These are phyloP conservation scores for Cydia splendana DNA, from an alignment of 1,140 invertebrate genomes.

Conservation along the genomic window DNA sequence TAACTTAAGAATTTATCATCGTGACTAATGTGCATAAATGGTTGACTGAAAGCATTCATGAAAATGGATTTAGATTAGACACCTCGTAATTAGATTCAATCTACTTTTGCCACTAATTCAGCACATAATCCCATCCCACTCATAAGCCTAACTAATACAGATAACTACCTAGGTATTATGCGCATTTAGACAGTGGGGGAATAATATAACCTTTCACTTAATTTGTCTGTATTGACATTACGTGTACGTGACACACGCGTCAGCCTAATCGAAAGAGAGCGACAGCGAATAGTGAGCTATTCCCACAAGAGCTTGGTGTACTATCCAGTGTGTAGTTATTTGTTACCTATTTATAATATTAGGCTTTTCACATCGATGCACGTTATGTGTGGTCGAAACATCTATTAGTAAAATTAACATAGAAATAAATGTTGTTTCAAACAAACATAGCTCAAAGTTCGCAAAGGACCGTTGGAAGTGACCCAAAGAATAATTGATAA, in stretches of 20 bases:
- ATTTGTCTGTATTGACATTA: not conserved
- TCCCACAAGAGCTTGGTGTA: not conserved
- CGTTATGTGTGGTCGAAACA: not conserved
- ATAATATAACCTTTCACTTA: not conserved
- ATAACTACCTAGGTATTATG: not conserved
- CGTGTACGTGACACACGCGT: not conserved
- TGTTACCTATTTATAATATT: not conserved
- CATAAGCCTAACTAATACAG: too few relatives aligned
- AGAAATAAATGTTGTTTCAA: not conserved
- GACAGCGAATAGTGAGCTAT: too few relatives aligned
- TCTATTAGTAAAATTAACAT: not conserved
- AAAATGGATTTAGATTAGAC: too few relatives aligned
- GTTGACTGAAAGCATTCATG: too few relatives aligned
- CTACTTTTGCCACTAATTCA: too few relatives aligned
- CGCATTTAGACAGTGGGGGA: not conserved
- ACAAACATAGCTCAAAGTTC: not conserved
- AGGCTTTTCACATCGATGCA: not conserved
- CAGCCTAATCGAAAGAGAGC: too few relatives aligned
- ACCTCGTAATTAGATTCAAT: too few relatives aligned
- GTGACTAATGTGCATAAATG: too few relatives aligned
- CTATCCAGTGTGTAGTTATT: not conserved
- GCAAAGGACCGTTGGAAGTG: not conserved
- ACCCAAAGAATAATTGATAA: slow-evolving; percentile 19
- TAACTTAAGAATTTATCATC: too few relatives aligned
- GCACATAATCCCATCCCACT: too few relatives aligned